Evolutionary conservation across 2,797 vertebrate species (phyloP).

Genomic region (Serranus cabrilla): DNA sequence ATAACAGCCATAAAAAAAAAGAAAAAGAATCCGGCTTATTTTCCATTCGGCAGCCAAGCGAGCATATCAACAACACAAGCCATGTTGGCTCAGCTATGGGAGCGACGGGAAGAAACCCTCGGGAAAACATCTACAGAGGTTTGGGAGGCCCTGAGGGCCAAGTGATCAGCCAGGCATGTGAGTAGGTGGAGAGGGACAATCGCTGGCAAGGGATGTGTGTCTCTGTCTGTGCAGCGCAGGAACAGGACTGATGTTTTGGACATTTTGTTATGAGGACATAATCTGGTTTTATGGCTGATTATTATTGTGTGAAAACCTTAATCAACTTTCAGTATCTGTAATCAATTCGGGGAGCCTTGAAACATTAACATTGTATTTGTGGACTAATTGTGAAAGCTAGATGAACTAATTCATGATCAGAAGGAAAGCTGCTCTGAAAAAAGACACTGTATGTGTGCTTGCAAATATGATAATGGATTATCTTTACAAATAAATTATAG

Average conservation of each 20-base stretch:
- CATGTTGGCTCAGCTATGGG: conserved; percentile 24
- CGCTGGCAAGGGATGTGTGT: conserved; percentile 36
- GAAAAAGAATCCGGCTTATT: background rate
- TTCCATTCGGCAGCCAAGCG: conserved; percentile 13
- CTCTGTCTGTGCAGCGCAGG: conserved; percentile 9
- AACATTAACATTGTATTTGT: background rate
- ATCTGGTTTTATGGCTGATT: background rate
- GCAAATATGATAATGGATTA: conserved; percentile 7
- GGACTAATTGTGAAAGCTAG: background rate
- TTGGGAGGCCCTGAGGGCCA: conserved; percentile 38
- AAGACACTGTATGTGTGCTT: conserved; percentile 1
- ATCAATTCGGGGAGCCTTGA: conserved; percentile 9
- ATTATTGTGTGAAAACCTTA: conserved; percentile 12
- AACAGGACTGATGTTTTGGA: background rate
- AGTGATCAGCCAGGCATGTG: conserved; percentile 55
- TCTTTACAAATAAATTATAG: conserved; percentile 10
- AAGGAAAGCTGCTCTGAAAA: background rate
- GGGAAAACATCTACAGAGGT: conserved; percentile 52
- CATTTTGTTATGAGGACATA: conserved; percentile 16
- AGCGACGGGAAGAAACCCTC: background rate
- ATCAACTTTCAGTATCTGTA: conserved; percentile 1
- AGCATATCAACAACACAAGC: conserved; percentile 29
- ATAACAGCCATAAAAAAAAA: conserved; percentile 10
- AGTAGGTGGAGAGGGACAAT: conserved; percentile 43
- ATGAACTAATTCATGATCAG: background rate